Conservation (phyloP, 2,888 invertebrate species). For the Junonia oenone region DNA sequence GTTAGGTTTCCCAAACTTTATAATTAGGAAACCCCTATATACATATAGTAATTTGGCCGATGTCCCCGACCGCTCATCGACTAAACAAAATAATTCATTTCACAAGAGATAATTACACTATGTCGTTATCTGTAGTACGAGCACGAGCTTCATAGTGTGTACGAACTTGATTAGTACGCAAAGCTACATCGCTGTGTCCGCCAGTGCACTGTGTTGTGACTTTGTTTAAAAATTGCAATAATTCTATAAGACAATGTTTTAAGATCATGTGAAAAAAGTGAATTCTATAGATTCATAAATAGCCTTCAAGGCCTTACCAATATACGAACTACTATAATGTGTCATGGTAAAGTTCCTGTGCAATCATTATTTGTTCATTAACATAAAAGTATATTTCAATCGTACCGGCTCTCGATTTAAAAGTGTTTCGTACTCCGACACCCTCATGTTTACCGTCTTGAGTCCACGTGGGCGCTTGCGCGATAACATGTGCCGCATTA, state of each 20-base stretch:
- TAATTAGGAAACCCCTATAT: too few relatives aligned
- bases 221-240: too few relatives aligned
- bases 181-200: not conserved
- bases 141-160: not conserved
- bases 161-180: conserved; percentile 3
- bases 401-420: not conserved
- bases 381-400: not conserved
- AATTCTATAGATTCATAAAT: too few relatives aligned
- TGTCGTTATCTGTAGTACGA: not conserved
- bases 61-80: not conserved
- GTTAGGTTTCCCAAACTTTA: too few relatives aligned
- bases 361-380: not conserved
- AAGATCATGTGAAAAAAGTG: too few relatives aligned
- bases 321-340: too few relatives aligned
- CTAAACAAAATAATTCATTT: conserved; percentile 1
- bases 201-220: not conserved
- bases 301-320: too few relatives aligned
- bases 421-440: conserved; percentile 5
- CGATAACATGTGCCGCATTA: conserved; percentile 41
- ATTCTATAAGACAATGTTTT: too few relatives aligned
- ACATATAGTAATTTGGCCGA: not conserved
- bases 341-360: too few relatives aligned
- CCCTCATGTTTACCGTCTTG: conserved; percentile 26
- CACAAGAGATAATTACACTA: not conserved
- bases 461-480: conserved; percentile 49